Evolutionary conservation across 2,888 invertebrate genomes (phyloP).

Genomic region (Ennomos erosarius): DNA sequence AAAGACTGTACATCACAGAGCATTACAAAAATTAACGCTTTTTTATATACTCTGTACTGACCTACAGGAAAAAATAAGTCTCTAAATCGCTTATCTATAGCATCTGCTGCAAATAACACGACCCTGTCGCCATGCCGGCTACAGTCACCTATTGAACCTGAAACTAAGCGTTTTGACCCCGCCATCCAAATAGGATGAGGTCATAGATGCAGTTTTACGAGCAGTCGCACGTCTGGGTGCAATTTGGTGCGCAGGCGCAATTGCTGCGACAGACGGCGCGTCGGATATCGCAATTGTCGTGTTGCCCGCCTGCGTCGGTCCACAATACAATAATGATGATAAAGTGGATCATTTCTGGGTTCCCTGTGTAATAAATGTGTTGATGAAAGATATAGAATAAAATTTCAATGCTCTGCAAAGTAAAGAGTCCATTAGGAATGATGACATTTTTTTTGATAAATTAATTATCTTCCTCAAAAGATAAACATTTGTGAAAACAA

Average conservation of each 20-base stretch:
- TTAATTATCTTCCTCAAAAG: too few species aligned
- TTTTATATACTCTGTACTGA: too few species aligned
- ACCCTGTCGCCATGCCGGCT: slow-evolving; percentile 14
- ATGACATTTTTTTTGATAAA: too few species aligned
- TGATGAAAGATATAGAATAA: too few species aligned
- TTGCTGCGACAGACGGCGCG: slow-evolving; percentile 70
- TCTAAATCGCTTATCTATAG: neutral
- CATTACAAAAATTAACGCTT: too few species aligned
- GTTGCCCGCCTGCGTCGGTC: slow-evolving; percentile 63
- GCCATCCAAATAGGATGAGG: slow-evolving; percentile 56
- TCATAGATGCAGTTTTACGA: slow-evolving; percentile 65
- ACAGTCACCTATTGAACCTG: slow-evolving; percentile 39
- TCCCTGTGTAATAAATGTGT: too few species aligned
- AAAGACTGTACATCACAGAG: too few species aligned
- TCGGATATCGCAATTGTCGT: slow-evolving; percentile 66
- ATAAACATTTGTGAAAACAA: too few species aligned
- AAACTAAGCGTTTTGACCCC: slow-evolving; percentile 36
- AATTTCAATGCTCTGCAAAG: too few species aligned
- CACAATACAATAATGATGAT: slow-evolving; percentile 45
- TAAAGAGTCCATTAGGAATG: too few species aligned
- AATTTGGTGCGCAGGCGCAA: slow-evolving; percentile 62
- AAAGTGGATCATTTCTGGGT: slow-evolving; percentile 34
- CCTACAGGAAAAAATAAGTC: neutral
- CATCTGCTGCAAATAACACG: slow-evolving; percentile 11
- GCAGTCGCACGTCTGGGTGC: slow-evolving; percentile 44